Base-by-base conservation (phyloP, 2,113 vertebrate genomes). In the Vicugna pacos region DNA sequence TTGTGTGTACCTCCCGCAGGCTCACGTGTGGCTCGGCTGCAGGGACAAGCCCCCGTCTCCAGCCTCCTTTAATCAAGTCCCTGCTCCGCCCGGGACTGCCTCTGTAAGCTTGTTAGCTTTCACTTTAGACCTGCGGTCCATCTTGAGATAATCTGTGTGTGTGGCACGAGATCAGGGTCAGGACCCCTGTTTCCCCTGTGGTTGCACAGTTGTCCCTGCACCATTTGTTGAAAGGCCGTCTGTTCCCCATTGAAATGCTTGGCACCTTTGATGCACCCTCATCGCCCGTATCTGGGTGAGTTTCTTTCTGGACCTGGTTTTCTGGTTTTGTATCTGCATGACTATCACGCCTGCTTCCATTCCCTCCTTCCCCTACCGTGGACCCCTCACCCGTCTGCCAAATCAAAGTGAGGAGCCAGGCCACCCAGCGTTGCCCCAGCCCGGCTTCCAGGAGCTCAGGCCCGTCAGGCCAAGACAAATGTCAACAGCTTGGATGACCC, bases 1-100 rank as follows among this genome's bases (percentile, higher is more conserved):
- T 12, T 20, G 6, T 58, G 8, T 14, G 2, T 1, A 5, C 60
- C 70, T 65, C 38, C 26, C 0, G 0, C 28, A 1, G 26, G 26
- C 24, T 62, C 30, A 0, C 2, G 1, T 42, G 8, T 26, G 42
- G 4, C 82, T 91, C 56, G 19, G 28, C 38, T 67, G 28, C 72
- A 12, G 30, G 35, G 28, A 38, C 1, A 32, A 38, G 11, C 32
- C n/a, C 32, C 3, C 38, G 38, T 6, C 14, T 28, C 67, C 16
- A 5, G 19, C 35, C 3, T n/a, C 22, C 30, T 24, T 46, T 48
- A 28, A 16, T n/a, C 28, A 3, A 8, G 7, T 10, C 14, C 60
- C 82, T 15, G 0, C 20, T n/a, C 15, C 7, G 38, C 26, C 70
- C 0, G 2, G 46, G 52, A 35, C 19, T 6, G 5, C 60, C 20